These are phyloP conservation scores for Channa maculata DNA, from an alignment of 2,113 vertebrate species.

Conservation along the genomic window DNA sequence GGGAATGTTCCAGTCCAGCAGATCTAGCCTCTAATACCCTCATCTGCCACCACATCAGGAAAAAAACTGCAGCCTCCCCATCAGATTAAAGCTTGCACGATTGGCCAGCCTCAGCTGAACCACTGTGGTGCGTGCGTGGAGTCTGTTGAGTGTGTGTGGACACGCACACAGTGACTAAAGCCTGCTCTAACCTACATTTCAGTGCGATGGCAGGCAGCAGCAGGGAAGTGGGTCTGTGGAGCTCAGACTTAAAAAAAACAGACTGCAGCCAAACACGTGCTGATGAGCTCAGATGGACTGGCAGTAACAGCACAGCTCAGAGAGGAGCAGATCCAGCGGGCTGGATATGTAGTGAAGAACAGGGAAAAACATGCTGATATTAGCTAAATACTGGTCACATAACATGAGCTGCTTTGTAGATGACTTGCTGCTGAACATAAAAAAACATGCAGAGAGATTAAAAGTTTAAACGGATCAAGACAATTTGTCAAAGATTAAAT, in stretches of 20 bases:
- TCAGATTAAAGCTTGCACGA: constrained; percentile 46
- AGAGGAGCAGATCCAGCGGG: background rate
- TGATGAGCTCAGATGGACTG: constrained; percentile 39
- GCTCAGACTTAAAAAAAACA: constrained; percentile 36
- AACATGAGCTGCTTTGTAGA: background rate
- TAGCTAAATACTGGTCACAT: background rate
- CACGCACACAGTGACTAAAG: constrained; percentile 51
- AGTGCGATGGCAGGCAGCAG: constrained; percentile 19
- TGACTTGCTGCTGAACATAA: background rate
- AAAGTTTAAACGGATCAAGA: background rate
- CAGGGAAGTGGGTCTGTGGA: constrained; percentile 61
- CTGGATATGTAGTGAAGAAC: background rate
- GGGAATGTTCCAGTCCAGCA: constrained; percentile 17
- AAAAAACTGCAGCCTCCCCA: constrained; percentile 20
- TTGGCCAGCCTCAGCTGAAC: constrained; percentile 27
- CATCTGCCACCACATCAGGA: constrained; percentile 22
- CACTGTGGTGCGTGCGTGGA: background rate
- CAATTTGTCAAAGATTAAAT: background rate
- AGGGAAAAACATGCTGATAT: background rate
- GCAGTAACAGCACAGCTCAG: background rate
- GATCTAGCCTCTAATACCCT: constrained; percentile 10
- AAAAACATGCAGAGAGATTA: background rate
- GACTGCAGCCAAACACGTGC: constrained; percentile 50
- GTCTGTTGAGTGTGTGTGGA: background rate
- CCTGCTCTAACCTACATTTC: constrained; percentile 69